These are phyloP conservation scores for Formicarius rufipectus DNA, from an alignment of 2,113 vertebrate species.

Conservation along the genomic window DNA sequence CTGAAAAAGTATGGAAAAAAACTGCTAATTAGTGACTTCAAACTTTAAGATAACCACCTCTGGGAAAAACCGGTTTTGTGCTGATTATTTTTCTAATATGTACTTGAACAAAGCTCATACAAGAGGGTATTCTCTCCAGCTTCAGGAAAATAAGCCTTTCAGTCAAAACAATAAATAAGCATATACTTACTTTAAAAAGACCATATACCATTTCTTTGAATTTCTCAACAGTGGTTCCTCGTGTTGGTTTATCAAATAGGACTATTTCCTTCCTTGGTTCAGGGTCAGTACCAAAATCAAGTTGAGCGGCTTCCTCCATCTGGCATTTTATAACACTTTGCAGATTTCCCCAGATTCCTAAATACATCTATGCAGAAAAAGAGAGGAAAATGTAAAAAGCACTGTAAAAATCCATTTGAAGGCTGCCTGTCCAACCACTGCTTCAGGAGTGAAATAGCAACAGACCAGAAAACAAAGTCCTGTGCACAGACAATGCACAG, in stretches of 20 bases:
- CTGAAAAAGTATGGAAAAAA: not conserved
- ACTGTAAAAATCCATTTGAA: not conserved
- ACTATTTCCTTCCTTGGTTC: constrained; percentile 87
- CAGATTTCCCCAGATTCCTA: constrained; percentile 92
- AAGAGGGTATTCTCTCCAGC: not conserved
- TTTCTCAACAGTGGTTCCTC: constrained; percentile 95
- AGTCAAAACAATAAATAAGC: not conserved
- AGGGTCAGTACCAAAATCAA: constrained; percentile 86
- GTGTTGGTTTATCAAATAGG: constrained; percentile 90
- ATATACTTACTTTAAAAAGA: constrained; percentile 87
- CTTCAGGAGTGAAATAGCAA: not conserved
- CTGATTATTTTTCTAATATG: not conserved
- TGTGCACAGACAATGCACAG: not conserved
- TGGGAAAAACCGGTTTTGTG: not conserved
- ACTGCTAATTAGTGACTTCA: not conserved
- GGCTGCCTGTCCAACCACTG: not conserved
- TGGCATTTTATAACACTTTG: constrained; percentile 95
- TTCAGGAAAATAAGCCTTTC: not conserved
- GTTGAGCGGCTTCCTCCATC: constrained; percentile 85
- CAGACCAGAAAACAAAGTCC: not conserved
- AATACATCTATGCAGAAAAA: constrained; percentile 84
- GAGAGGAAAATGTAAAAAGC: not conserved
- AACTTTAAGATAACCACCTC: not conserved
- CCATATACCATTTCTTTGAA: constrained; percentile 96
- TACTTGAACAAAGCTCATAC: not conserved